Conservation (phyloP, 2,888 invertebrate species). For the Altica lythri region DNA sequence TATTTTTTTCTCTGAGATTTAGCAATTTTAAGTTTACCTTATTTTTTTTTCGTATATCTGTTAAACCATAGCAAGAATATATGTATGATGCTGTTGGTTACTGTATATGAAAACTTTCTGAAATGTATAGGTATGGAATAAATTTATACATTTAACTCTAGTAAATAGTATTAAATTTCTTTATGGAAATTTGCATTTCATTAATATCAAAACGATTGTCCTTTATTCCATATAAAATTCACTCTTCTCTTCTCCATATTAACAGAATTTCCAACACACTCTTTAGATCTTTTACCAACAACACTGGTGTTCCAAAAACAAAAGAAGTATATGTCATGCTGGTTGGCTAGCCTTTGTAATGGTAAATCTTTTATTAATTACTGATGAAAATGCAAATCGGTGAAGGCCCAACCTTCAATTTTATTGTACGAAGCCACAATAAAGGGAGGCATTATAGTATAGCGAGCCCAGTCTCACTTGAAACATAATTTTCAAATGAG, state of each 20-base stretch:
- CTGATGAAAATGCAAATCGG: conserved; percentile 37
- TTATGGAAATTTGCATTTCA: too few relatives aligned
- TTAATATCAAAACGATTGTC: too few relatives aligned
- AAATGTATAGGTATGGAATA: too few relatives aligned
- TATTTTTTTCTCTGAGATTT: too few relatives aligned
- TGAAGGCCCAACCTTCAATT: conserved; percentile 26
- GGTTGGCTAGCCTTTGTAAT: conserved; percentile 32
- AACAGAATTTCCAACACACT: conserved; percentile 16
- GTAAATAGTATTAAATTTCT: too few relatives aligned
- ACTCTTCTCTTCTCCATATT: not conserved
- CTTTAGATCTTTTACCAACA: conserved; percentile 15
- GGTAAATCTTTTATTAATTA: conserved; percentile 38
- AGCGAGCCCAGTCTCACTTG: conserved; percentile 24
- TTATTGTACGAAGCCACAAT: conserved; percentile 30
- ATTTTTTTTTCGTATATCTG: too few relatives aligned
- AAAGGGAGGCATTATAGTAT: conserved; percentile 26
- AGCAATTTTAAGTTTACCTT: too few relatives aligned
- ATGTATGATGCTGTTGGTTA: too few relatives aligned
- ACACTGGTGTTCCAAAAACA: conserved; percentile 22
- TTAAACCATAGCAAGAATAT: too few relatives aligned
- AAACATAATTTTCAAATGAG: conserved; percentile 27
- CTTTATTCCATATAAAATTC: too few relatives aligned
- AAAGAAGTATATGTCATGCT: conserved; percentile 33
- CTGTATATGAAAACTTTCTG: too few relatives aligned
- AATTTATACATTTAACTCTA: too few relatives aligned